phyloP scores from a whole-genome alignment of 2,888 invertebrate genomes.

The Drosophila algonquin region DNA sequence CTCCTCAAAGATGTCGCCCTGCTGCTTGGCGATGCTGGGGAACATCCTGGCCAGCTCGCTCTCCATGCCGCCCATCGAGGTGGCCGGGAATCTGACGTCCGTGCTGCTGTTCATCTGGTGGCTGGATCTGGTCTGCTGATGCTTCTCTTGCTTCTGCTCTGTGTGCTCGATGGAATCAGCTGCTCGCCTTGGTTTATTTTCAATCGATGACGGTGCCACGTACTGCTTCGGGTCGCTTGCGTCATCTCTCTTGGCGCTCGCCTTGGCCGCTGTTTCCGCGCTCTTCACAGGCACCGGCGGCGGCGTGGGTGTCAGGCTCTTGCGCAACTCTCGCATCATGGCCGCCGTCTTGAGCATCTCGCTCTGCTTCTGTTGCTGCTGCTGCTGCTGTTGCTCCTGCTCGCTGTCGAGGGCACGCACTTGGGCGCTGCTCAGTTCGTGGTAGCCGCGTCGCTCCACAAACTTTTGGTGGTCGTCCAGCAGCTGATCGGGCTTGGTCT shows the following conservation, averaged over 20 bases:
- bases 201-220: conserved; percentile 73
- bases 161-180: conserved; percentile 47
- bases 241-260: conserved; percentile 55
- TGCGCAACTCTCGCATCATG: conserved; percentile 81
- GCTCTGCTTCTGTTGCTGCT: conserved; percentile 69
- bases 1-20: conserved; percentile 76
- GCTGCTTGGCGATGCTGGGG: conserved; percentile 62
- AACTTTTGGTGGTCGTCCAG: conserved; percentile 89
- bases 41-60: conserved; percentile 78
- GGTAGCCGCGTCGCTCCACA: conserved; percentile 87
- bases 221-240: conserved; percentile 33
- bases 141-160: conserved; percentile 47
- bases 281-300: conserved; percentile 81
- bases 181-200: conserved; percentile 82
- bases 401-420: conserved; percentile 75
- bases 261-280: conserved; percentile 78
- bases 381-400: conserved; percentile 65
- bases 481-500: conserved; percentile 85
- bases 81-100: conserved; percentile 54
- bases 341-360: conserved; percentile 77
- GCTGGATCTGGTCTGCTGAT: conserved; percentile 34
- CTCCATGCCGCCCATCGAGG: conserved; percentile 60
- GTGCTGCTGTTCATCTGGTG: conserved; percentile 14
- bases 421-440: conserved; percentile 83
- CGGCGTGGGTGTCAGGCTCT: conserved; percentile 81